Evolutionary conservation across 1,140 invertebrate genomes (phyloP), one percentile per base, ranked within the genome.

Genomic region (Brachionus sp.): DNA sequence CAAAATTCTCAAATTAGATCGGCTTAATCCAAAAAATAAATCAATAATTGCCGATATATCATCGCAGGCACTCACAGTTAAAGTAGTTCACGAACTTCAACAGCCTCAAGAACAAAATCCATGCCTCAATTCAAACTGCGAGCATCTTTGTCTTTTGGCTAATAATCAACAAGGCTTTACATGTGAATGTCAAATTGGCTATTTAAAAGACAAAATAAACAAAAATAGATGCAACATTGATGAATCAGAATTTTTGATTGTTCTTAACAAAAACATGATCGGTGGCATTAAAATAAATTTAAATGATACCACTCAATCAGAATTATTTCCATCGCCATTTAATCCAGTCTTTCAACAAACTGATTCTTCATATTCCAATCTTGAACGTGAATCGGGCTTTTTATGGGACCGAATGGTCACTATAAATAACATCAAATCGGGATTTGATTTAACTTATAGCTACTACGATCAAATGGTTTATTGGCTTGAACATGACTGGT

Each of bases 11-110:
- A 95, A 0, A 95, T 94, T 0, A 94, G 94, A 0, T 93, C n/a
- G 46, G 3, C n/a, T 73, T 25, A 50, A 42, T n/a, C 66, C 70
- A 19, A 78, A 73, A 53, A 84, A 86, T 7, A 78, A 78, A 53
- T 46, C 77, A 35, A 57, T 57, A 23, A 44, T 82, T 84, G 85
- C 0, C 77, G 83, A 39, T 94, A 93, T 0, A 95, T 98, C 0
- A 94, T 97, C 2, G 95, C 95, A 0, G 95, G 97, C 89, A 88
- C 96, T 39, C 96, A 97, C 70, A 95, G 94, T 3, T 68, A 95
- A 96, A 86, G 95, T 97, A 0, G 93, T 96, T 86, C 96, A 98
- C 89, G 93, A 94, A 1, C 93, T 94, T 0, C 88, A 97, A n/a
- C 96, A 98, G 87, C 96, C 95, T 0, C 90, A 77, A 13, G 86